Conservation (phyloP, 2,797 vertebrate species). For the Oreortyx pictus region DNA sequence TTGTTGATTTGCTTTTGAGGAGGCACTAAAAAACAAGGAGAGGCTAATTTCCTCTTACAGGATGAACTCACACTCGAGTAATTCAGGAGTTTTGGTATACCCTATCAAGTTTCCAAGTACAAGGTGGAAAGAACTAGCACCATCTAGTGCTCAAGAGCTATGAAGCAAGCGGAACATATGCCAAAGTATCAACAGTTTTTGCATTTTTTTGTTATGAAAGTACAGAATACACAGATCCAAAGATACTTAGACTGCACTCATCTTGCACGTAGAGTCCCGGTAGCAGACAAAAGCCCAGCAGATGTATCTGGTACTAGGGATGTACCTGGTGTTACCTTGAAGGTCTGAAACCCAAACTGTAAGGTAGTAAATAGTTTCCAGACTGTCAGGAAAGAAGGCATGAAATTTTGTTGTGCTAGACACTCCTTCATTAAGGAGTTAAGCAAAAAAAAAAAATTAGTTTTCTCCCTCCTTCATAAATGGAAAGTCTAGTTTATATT, state of each 20-base stretch:
- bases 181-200: fast-evolving
- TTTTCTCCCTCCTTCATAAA: not conserved
- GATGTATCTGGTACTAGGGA: not conserved
- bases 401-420: not conserved
- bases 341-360: not conserved
- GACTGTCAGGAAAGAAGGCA: not conserved
- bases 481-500: not conserved
- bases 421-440: not conserved
- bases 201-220: not conserved
- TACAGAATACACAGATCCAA: fast-evolving
- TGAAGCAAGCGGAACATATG: not conserved
- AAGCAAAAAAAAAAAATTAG: not conserved
- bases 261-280: not conserved
- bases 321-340: not conserved
- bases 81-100: not conserved
- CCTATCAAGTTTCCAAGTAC: not conserved
- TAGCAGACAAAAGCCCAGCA: not conserved
- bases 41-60: not conserved
- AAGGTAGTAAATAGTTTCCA: not conserved
- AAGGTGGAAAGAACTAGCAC: slow-evolving; percentile 30
- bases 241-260: not conserved
- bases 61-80: fast-evolving
- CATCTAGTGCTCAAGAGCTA: slow-evolving; percentile 45
- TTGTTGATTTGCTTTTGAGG: not conserved
- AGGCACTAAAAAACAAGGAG: not conserved